Evolutionary conservation across 2,797 vertebrate species (phyloP), one percentile per base, ranked within the genome.

Genomic region (Champsocephalus esox): DNA sequence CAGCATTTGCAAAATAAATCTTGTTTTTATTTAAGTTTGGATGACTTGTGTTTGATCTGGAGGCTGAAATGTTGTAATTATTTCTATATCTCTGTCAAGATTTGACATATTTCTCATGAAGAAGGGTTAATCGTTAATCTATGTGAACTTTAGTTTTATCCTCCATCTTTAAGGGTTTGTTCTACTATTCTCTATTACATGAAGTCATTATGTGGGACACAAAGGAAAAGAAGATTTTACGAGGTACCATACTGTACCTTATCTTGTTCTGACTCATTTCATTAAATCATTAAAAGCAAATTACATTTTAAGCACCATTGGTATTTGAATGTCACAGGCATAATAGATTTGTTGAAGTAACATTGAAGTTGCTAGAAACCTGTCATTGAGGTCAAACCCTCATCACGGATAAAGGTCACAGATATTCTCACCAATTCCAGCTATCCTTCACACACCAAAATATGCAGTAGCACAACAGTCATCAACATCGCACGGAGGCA

Each of bases 271-370:
- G 73, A 77, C 62, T 90, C 70, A 81, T 88, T 81, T 83, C 80
- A 88, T 88, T 88, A 87, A 89, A 92, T 92, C 83, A 90, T 89
- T 90, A 80, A 88, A 88, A 87, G 74, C 24, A 74, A 76, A 87
- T 90, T 88, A 83, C 73, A 66, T 74, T 75, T 81, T 81, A 82
- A 74, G 73, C 77, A 78, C 76, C 80, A 24, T 19, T 83, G 80
- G 71, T 78, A 72, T 88, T 88, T 85, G 74, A 92, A 87, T 78
- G 81, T 87, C 86, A 92, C 51, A 54, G 44, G 43, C 72, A 82
- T 79, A 87, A 83, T 74, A 77, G 74, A 89, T 87, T 78, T 89
- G 75, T 79, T 79, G 56, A 73, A 77, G 75, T 75, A 81, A 87
- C 72, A 78, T 21, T 78, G 74, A 86, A 82, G 73, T 74, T 82